Evolutionary conservation across 2,113 vertebrate species (phyloP).

Genomic region (Monopterus albus): DNA sequence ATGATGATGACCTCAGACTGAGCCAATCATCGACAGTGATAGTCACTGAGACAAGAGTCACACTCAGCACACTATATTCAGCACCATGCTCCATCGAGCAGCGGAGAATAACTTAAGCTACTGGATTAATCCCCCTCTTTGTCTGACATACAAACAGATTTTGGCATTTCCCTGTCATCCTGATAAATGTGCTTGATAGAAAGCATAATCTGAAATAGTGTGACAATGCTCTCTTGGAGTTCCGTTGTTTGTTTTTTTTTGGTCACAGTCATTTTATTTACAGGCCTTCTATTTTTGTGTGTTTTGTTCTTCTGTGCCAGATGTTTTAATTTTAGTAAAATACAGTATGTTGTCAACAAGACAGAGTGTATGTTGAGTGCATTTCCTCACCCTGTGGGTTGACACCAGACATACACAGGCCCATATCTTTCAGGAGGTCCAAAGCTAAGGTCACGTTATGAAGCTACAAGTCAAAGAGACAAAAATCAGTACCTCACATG

Average conservation of each 20-base stretch:
- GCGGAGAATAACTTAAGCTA: conserved; percentile 46
- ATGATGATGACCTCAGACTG: conserved; percentile 55
- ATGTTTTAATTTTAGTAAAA: conserved; percentile 28
- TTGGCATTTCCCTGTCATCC: conserved; percentile 25
- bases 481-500: not conserved
- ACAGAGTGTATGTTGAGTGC: not conserved
- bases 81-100: conserved; percentile 7
- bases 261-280: conserved; percentile 10
- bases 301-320: conserved; percentile 3
- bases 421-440: conserved; percentile 85
- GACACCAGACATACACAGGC: conserved; percentile 78
- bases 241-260: not conserved
- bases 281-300: not conserved
- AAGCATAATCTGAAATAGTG: conserved; percentile 37
- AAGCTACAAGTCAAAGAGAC: conserved; percentile 76
- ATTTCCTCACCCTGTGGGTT: conserved; percentile 86
- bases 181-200: conserved; percentile 48
- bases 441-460: conserved; percentile 91
- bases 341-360: not conserved
- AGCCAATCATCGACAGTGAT: conserved; percentile 56
- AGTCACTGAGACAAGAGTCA: conserved; percentile 18
- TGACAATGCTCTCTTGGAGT: conserved; percentile 25
- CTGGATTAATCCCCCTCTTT: not conserved
- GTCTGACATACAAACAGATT: conserved; percentile 43
- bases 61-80: conserved; percentile 58